Evolutionary conservation across 2,888 invertebrate genomes (phyloP).

Genomic region (Cephus spinipes): DNA sequence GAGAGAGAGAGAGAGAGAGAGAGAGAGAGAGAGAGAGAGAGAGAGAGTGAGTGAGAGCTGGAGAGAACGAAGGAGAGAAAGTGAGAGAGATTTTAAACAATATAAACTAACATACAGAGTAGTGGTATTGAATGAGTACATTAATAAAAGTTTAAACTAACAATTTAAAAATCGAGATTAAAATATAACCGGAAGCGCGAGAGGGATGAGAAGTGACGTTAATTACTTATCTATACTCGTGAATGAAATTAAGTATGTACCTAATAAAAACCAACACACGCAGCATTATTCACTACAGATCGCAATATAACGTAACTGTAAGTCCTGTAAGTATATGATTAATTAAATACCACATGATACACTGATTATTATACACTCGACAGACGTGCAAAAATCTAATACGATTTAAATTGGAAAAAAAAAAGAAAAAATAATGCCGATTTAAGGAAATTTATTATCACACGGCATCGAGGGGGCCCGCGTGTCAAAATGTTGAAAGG

Average conservation of each 20-base stretch:
- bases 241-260: constrained; percentile 24
- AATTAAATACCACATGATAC: constrained; percentile 5
- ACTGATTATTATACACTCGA: constrained; percentile 16
- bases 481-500: constrained; percentile 24
- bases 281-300: constrained; percentile 39
- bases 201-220: neutral
- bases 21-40: constrained; percentile 1
- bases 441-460: constrained; percentile 22
- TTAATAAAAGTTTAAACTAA: constrained; percentile 20
- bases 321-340: constrained; percentile 39
- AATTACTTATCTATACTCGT: constrained; percentile 12
- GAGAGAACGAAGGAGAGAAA: neutral
- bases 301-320: constrained; percentile 43
- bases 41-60: neutral
- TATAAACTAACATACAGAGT: constrained; percentile 28
- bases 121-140: constrained; percentile 24
- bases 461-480: constrained; percentile 22
- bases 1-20: neutral
- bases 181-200: constrained; percentile 4
- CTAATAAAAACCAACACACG: constrained; percentile 28
- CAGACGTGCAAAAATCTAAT: constrained; percentile 7
- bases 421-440: constrained; percentile 15
- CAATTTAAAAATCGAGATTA: constrained; percentile 12
- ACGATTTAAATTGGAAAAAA: constrained; percentile 9
- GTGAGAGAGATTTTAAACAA: constrained; percentile 19